Evolutionary conservation across 2,888 invertebrate species (phyloP).

Genomic region (Orchesella flavescens): DNA sequence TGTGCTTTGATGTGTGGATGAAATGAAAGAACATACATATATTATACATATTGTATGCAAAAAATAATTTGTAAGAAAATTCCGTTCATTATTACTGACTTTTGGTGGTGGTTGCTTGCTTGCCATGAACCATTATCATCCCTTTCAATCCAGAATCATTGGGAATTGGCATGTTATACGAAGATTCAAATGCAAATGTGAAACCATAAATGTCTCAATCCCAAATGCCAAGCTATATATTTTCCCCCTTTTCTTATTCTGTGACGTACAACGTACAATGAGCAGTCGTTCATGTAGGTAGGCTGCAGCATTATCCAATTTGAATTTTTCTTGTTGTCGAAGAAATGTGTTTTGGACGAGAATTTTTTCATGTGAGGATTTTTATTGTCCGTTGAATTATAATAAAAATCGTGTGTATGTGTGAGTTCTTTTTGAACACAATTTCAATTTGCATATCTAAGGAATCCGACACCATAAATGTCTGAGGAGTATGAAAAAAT

Average conservation of each 20-base stretch:
- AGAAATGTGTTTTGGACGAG: not conserved
- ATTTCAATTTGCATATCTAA: slow-evolving; percentile 57
- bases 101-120: slow-evolving; percentile 38
- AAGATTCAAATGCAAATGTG: slow-evolving; percentile 60
- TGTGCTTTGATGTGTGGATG: slow-evolving; percentile 5
- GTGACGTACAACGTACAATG: not conserved
- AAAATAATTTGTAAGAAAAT: not conserved
- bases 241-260: slow-evolving; percentile 22
- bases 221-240: slow-evolving; percentile 46
- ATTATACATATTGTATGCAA: not conserved
- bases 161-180: slow-evolving; percentile 31
- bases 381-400: slow-evolving; percentile 32
- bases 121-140: slow-evolving; percentile 53
- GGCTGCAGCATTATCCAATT: slow-evolving; percentile 24
- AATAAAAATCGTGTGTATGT: slow-evolving; percentile 43
- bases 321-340: slow-evolving; percentile 22
- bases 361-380: slow-evolving; percentile 11
- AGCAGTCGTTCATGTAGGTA: not conserved
- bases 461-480: slow-evolving; percentile 51
- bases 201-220: slow-evolving; percentile 61
- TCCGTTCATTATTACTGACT: slow-evolving; percentile 30
- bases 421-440: slow-evolving; percentile 42
- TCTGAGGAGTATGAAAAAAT: not conserved
- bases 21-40: slow-evolving; percentile 1
- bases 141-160: slow-evolving; percentile 55